Base-by-base conservation (phyloP, 2,888 invertebrate genomes). In the Crossocerus cetratus region DNA sequence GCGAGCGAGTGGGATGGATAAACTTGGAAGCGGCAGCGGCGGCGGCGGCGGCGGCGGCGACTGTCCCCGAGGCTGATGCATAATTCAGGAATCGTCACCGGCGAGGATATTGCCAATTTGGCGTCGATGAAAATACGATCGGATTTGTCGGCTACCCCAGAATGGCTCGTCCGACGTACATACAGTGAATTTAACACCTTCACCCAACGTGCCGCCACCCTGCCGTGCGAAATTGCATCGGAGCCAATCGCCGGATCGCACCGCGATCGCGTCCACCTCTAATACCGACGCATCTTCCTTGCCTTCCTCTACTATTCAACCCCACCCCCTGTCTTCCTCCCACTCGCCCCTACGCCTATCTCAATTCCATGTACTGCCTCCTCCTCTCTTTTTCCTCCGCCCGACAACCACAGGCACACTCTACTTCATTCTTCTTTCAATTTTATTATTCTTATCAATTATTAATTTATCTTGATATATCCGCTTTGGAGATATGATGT, bases 51-150 rank as follows among this genome's bases (percentile, higher is more conserved):
- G 32, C 32, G 32, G 32, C 32, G 32, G 32, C 89, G 89, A 87
- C 86, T 86, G 88, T 89, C 89, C 87, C 88, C 85, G 84, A 82
- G 87, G 87, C 83, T 89, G 87, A 89, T 90, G 90, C 90, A 90
- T 90, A 90, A 90, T 90, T 90, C 90, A 90, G 85, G 86, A 90
- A 90, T 90, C 88, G 89, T 90, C 90, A 89, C 88, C 86, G 87
- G 86, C 89, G 87, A 90, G 90, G 89, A 90, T 90, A 90, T 90
- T 90, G 90, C 89, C 90, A 90, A 90, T 90, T 90, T 90, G 89
- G 88, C 89, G 89, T 88, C 90, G 89, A 90, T 90, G 90, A 90
- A 90, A 90, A 90, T 89, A 87, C 88, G 89, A 89, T 90, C 87
- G 87, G 89, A 89, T 90, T 88, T 89, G 88, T 88, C 87, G 86